Evolutionary conservation across 2,888 invertebrate species (phyloP).

Genomic region (Elaeidobius kamerunicus): DNA sequence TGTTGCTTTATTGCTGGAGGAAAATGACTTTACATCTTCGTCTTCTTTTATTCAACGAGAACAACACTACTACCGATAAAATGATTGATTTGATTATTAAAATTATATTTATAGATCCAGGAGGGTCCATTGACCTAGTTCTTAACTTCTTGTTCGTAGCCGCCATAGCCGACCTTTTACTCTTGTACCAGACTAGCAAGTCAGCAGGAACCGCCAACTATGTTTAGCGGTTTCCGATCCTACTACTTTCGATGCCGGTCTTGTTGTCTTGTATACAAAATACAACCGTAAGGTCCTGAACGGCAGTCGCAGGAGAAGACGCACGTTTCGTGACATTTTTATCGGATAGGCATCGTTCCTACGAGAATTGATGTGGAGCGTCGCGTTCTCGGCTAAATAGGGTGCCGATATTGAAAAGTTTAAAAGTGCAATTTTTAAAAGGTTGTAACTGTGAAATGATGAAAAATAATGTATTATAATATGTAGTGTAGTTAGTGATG

Average conservation of each 20-base stretch:
- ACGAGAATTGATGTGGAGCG: conserved; percentile 6
- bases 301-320: conserved; percentile 5
- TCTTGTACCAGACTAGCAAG: conserved; percentile 13
- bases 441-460: too few relatives aligned
- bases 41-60: too few relatives aligned
- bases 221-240: conserved; percentile 12
- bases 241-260: conserved; percentile 18
- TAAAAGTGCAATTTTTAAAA: too few relatives aligned
- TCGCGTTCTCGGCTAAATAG: background rate
- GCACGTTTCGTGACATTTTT: conserved; percentile 12
- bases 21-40: too few relatives aligned
- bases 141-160: background rate
- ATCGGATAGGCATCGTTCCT: conserved; percentile 2
- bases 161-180: conserved; percentile 17
- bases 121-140: conserved; percentile 2
- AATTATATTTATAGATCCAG: too few relatives aligned
- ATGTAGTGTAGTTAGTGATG: too few relatives aligned
- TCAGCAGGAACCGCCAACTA: conserved; percentile 18
- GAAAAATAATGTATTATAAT: too few relatives aligned
- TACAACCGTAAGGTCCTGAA: conserved; percentile 5
- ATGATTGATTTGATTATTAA: too few relatives aligned
- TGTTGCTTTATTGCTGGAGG: too few relatives aligned
- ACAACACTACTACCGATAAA: too few relatives aligned
- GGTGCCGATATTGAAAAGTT: background rate
- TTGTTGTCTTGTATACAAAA: conserved; percentile 5